Evolutionary conservation across 2,797 vertebrate species (phyloP).

Genomic region (Apogon talboti): DNA sequence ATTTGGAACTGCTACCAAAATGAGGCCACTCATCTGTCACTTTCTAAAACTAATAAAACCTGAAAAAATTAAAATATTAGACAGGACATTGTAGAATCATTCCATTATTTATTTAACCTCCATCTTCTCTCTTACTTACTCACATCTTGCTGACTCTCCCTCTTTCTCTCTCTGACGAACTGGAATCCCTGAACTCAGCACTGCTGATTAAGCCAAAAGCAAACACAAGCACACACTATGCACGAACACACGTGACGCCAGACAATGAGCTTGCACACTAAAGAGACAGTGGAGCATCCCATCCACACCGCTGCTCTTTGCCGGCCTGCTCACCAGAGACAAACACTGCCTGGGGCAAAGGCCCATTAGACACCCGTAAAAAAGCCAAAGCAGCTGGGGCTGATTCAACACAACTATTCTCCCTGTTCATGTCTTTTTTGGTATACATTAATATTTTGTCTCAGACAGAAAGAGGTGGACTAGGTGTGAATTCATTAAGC

Average conservation of each 20-base stretch:
- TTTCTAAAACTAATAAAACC: background rate
- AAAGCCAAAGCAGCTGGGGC: constrained; percentile 22
- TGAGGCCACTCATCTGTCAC: background rate
- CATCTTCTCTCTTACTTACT: constrained; percentile 64
- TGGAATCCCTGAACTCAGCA: constrained; percentile 85
- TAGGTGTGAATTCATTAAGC: no score
- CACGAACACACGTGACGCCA: constrained; percentile 65
- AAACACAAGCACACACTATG: constrained; percentile 74
- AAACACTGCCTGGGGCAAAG: constrained; percentile 48
- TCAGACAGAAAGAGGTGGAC: background rate
- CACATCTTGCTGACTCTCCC: constrained; percentile 63
- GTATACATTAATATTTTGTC: background rate
- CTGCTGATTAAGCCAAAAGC: constrained; percentile 83
- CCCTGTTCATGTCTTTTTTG: constrained; percentile 9
- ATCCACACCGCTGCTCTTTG: constrained; percentile 24
- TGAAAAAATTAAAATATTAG: background rate
- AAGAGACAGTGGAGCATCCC: constrained; percentile 56
- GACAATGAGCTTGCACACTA: constrained; percentile 71
- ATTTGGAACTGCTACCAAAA: background rate
- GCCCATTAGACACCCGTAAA: constrained; percentile 52
- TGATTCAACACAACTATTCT: background rate
- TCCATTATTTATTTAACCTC: constrained; percentile 27
- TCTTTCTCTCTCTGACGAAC: constrained; percentile 66
- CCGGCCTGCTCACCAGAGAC: constrained; percentile 28
- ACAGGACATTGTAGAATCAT: constrained; percentile 3